These are phyloP conservation scores for Trichonephila clavata DNA, from an alignment of 1,140 invertebrate species.

Conservation along the genomic window DNA sequence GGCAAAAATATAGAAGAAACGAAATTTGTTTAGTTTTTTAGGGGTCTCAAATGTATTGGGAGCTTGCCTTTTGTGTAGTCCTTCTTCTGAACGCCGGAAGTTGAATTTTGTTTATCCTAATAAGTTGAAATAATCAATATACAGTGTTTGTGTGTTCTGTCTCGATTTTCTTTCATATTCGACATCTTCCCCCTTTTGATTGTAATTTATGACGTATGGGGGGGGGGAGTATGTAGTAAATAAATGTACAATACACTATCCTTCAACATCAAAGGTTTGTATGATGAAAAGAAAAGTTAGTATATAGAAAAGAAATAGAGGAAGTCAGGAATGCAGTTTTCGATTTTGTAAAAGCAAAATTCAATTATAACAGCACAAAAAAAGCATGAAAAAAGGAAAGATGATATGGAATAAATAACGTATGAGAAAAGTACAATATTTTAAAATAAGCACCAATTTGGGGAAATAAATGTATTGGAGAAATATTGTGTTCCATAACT, in stretches of 20 bases:
- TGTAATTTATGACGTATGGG: constrained; percentile 3
- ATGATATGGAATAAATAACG: no score
- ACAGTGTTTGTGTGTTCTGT: neutral
- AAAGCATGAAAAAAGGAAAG: no score
- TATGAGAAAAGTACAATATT: no score
- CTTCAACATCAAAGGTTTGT: neutral
- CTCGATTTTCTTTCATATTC: neutral
- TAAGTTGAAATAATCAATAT: constrained; percentile 36
- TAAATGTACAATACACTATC: neutral
- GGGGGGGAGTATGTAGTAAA: neutral
- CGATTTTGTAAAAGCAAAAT: neutral
- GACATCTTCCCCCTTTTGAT: neutral
- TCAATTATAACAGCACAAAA: neutral
- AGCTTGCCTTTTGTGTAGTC: neutral
- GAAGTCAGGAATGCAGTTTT: no score
- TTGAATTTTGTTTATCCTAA: constrained; percentile 42
- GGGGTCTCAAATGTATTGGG: neutral
- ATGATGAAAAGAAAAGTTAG: neutral
- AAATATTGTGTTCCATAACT: no score
- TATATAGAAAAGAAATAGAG: no score
- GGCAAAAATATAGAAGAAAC: neutral
- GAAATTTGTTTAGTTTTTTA: constrained; percentile 1
- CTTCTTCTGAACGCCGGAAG: neutral
- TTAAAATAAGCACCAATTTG: no score
- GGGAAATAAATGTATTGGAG: no score